Conservation (phyloP, 2,888 invertebrate genomes). For the Drosophila mulleri region DNA sequence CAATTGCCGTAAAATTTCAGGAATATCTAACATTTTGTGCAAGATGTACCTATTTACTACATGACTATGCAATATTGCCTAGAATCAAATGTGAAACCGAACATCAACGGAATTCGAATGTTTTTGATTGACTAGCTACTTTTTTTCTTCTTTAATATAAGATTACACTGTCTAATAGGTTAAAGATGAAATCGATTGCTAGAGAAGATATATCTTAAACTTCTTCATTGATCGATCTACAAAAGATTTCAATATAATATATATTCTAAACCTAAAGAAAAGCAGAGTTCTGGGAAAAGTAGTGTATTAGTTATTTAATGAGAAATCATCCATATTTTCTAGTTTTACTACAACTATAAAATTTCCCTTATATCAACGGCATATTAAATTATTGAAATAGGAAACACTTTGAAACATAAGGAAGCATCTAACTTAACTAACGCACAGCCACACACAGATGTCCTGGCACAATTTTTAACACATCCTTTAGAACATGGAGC, state of each 20-base stretch:
- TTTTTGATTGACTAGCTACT: too few species aligned
- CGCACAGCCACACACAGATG: constrained; percentile 11
- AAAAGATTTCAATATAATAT: too few species aligned
- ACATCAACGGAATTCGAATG: too few species aligned
- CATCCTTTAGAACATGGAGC: constrained; percentile 16
- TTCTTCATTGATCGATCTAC: too few species aligned
- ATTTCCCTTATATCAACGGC: neutral
- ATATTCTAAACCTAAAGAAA: too few species aligned
- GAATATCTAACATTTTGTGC: neutral
- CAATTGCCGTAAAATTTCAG: constrained; percentile 67
- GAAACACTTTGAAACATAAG: neutral
- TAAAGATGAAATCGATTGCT: too few species aligned
- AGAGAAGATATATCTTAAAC: too few species aligned
- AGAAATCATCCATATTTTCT: too few species aligned
- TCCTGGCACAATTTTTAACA: constrained; percentile 13
- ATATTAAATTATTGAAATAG: neutral
- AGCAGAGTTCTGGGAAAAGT: too few species aligned
- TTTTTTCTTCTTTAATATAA: too few species aligned
- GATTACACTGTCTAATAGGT: too few species aligned
- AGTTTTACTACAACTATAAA: neutral
- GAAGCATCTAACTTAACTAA: neutral
- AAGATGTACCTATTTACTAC: neutral
- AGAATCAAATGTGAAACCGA: neutral
- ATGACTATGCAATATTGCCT: neutral
- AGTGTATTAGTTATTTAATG: too few species aligned